Evolutionary conservation across 2,113 vertebrate genomes (phyloP).

Genomic region (Dicrurus megarhynchus): DNA sequence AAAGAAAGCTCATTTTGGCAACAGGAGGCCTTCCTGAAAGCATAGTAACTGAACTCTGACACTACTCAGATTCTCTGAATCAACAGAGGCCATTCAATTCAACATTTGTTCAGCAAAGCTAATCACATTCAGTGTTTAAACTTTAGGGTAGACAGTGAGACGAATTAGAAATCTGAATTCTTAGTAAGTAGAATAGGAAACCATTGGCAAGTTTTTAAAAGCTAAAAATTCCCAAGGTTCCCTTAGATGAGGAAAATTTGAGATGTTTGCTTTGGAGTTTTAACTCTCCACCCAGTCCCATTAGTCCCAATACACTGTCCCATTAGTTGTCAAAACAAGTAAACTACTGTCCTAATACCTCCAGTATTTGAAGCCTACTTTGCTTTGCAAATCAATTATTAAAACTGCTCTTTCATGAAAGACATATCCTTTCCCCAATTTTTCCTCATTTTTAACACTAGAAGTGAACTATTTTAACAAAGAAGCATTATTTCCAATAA

Average conservation of each 20-base stretch:
- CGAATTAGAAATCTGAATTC: neutral
- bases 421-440: neutral
- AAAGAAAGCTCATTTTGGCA: constrained; percentile 43
- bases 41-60: constrained; percentile 56
- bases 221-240: neutral
- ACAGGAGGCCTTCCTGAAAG: constrained; percentile 43
- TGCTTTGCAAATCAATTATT: neutral
- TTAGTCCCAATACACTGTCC: neutral
- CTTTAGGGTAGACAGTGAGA: neutral
- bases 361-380: neutral
- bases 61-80: constrained; percentile 47
- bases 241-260: neutral
- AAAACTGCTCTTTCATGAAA: neutral
- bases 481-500: neutral
- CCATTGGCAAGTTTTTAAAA: neutral
- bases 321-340: neutral
- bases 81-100: constrained; percentile 43
- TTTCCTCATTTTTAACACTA: neutral
- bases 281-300: neutral
- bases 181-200: constrained; percentile 1
- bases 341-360: neutral
- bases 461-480: neutral
- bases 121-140: constrained; percentile 38
- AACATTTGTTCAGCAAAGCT: constrained; percentile 36
- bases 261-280: neutral